Evolutionary conservation across 1,140 invertebrate species (phyloP).

Genomic region (Colletes gigas): DNA sequence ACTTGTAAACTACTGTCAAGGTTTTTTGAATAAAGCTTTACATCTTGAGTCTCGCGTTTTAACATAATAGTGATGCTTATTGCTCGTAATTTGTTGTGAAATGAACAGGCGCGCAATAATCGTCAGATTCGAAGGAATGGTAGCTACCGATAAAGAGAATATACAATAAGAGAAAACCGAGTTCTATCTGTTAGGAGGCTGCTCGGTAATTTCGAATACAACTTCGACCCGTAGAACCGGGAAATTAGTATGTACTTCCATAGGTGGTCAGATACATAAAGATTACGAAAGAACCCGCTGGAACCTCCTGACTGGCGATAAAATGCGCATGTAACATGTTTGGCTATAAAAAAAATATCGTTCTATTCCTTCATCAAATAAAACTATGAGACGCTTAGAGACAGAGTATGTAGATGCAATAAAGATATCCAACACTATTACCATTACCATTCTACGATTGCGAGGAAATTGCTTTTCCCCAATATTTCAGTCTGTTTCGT

Average conservation of each 20-base stretch:
- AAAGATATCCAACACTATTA: neutral
- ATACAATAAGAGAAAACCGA: neutral
- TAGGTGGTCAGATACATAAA: neutral
- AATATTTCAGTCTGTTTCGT: no score
- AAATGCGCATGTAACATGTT: neutral
- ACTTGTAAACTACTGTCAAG: no score
- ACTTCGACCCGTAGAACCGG: constrained; percentile 2
- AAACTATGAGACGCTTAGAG: neutral
- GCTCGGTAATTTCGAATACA: constrained; percentile 12
- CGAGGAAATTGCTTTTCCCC: neutral
- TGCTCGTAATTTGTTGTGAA: neutral
- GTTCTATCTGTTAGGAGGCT: neutral
- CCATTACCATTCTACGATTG: neutral
- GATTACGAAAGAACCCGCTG: neutral
- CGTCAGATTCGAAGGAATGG: neutral
- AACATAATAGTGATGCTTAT: no score
- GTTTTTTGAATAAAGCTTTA: no score
- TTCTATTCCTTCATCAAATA: neutral
- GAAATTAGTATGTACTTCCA: constrained; percentile 23
- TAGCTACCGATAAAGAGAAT: constrained; percentile 11
- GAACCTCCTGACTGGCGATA: constrained; percentile 18
- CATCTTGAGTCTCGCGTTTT: no score
- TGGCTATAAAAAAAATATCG: neutral
- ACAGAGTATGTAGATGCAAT: neutral
- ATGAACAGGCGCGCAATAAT: neutral